Evolutionary conservation across 2,113 vertebrate genomes (phyloP).

Genomic region (Pycnonotus jocosus): DNA sequence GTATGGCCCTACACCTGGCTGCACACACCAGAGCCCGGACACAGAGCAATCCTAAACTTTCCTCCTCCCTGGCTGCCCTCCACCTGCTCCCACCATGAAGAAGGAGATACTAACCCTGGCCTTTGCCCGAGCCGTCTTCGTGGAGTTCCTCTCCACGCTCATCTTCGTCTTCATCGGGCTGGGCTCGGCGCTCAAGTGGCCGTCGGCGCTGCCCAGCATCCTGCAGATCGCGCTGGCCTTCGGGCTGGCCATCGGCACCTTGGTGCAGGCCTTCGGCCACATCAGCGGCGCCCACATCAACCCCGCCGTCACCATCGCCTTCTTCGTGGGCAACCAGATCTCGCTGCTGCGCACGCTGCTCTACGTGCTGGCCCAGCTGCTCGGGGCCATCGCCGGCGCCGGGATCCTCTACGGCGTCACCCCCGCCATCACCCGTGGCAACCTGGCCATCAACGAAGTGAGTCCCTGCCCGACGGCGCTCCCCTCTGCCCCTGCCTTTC

Average conservation of each 20-base stretch:
- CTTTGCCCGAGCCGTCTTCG: conserved; percentile 73
- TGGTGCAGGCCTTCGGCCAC: conserved; percentile 76
- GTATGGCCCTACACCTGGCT: conserved; percentile 17
- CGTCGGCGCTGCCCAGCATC: conserved; percentile 66
- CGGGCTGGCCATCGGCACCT: conserved; percentile 73
- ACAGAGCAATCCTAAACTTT: not conserved
- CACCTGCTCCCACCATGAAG: conserved; percentile 63
- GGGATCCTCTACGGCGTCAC: conserved; percentile 73
- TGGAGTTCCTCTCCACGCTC: conserved; percentile 77
- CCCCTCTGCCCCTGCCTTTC: not conserved
- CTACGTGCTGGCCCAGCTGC: conserved; percentile 75
- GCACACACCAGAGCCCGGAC: not conserved
- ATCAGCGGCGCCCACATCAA: conserved; percentile 79
- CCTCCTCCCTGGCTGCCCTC: not conserved
- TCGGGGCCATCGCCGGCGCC: conserved; percentile 74
- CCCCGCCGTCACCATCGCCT: conserved; percentile 76
- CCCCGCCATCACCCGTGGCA: conserved; percentile 63
- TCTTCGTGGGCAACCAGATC: conserved; percentile 77
- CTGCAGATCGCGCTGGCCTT: conserved; percentile 78
- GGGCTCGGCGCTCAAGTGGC: conserved; percentile 77
- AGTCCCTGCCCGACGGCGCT: not conserved
- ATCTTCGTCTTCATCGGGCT: conserved; percentile 81
- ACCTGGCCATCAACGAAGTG: conserved; percentile 75
- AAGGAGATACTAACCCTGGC: conserved; percentile 74
- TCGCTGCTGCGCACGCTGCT: conserved; percentile 68